Evolutionary conservation across 2,797 vertebrate genomes (phyloP), one percentile per base, ranked within the genome.

Genomic region (Pseudochirops cupreus): DNA sequence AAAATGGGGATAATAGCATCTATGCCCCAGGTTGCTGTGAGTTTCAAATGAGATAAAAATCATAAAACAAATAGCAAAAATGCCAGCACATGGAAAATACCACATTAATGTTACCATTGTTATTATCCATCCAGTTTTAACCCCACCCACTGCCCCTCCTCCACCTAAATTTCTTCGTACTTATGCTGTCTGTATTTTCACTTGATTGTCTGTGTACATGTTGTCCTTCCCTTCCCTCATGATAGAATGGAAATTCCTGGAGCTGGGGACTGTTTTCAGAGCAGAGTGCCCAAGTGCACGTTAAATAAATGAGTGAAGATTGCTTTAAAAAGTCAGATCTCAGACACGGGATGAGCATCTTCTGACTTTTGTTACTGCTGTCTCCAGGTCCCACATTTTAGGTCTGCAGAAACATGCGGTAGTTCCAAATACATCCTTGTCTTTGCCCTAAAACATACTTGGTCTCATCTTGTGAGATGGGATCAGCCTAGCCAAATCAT

Each of bases 401-500:
- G 67, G 39, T 82, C 67, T 82, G 39, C 39, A 82, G 39, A 9
- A 39, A 90, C 16, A 90, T 52, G 11, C 31, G 52, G 56, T 56
- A 95, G 4, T 94, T 26, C 55, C n/a, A n/a, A 46, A 9, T 93
- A 28, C 82, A 74, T 62, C 58, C 55, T 62, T 93, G 46, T 28
- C 26, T 96, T 96, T 54, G 91, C 55, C 92, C 93, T 94, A 57
- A 94, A 94, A 58, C n/a, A 92, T 92, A 13, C 92, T 93, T 97
- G 56, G 14, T 91, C 58, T 96, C 56, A 93, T 13, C 92, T 82
- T 67, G 46, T 33, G 62, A 91, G 28, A 67, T 91, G n/a, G 91
- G 46, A 56, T 91, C 56, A 91, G 53, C 62, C 53, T 54, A 54
- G 53, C 53, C 11, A 91, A 56, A 92, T 95, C 57, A 92, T n/a